Evolutionary conservation across 2,113 vertebrate genomes (phyloP).

Genomic region (Talpa occidentalis): DNA sequence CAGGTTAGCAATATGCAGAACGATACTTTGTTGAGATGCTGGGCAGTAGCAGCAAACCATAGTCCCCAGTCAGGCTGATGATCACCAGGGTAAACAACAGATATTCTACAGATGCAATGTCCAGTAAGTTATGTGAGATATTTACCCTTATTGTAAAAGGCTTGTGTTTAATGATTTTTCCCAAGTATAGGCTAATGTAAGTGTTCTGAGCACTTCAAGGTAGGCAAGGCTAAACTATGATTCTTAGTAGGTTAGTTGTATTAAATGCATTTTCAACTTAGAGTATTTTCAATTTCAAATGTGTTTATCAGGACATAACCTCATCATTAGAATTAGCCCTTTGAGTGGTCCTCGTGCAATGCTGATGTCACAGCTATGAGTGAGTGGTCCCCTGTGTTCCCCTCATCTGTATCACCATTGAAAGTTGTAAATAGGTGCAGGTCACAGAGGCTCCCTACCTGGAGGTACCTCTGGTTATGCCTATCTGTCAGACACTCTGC

Average conservation of each 20-base stretch:
- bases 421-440: neutral
- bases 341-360: neutral
- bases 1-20: neutral
- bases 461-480: neutral
- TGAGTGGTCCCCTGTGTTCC: neutral
- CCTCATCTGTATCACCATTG: neutral
- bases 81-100: too few species aligned
- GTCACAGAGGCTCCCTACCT: neutral
- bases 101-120: neutral
- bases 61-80: too few species aligned
- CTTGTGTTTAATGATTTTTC: neutral
- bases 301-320: too few species aligned
- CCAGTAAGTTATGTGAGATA: neutral
- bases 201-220: neutral
- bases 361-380: too few species aligned
- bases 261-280: neutral
- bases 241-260: neutral
- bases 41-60: too few species aligned
- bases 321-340: neutral
- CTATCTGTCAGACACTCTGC: neutral
- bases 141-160: neutral
- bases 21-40: neutral
- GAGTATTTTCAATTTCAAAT: neutral
- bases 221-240: neutral
- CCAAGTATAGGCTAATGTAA: neutral